A percentile compares a stretch with the other conserved stretches of the same genome.
These are phyloP conservation scores for Orientallactaga sibirica DNA, from an alignment of 2,797 vertebrate genomes.

Conservation along the genomic window DNA sequence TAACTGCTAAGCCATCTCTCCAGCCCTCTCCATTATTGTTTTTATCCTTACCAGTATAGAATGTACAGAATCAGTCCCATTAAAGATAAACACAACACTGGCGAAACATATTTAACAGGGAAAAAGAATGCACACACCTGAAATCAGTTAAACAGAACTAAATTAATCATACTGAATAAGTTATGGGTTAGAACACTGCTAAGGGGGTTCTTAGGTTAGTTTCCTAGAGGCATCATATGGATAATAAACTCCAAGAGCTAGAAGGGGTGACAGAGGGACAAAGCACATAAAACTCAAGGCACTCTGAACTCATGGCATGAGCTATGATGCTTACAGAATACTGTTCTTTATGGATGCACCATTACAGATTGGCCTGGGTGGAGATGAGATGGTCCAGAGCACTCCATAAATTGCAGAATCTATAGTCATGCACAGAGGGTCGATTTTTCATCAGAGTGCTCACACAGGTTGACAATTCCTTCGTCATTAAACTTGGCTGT, in stretches of 20 bases:
- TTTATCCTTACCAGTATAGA: background rate
- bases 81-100: conserved; percentile 5
- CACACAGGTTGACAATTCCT: background rate
- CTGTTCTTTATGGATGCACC: conserved; percentile 2
- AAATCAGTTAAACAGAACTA: conserved; percentile 7
- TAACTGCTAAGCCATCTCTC: no score
- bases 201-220: background rate
- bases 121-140: background rate
- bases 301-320: background rate
- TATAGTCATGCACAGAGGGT: background rate
- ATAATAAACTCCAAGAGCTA: conserved; percentile 16
- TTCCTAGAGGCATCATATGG: background rate
- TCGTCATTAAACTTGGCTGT: background rate
- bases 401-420: background rate
- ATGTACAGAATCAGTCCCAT: background rate
- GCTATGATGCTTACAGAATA: background rate
- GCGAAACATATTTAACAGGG: background rate
- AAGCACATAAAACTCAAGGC: background rate
- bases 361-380: conserved; percentile 9
- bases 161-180: conserved; percentile 35
- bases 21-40: background rate
- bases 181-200: background rate
- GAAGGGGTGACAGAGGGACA: background rate
- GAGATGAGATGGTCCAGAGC: background rate
- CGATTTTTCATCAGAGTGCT: background rate